These are phyloP conservation scores for Nyctalus aviator DNA, from an alignment of 2,797 vertebrate species.

Conservation along the genomic window DNA sequence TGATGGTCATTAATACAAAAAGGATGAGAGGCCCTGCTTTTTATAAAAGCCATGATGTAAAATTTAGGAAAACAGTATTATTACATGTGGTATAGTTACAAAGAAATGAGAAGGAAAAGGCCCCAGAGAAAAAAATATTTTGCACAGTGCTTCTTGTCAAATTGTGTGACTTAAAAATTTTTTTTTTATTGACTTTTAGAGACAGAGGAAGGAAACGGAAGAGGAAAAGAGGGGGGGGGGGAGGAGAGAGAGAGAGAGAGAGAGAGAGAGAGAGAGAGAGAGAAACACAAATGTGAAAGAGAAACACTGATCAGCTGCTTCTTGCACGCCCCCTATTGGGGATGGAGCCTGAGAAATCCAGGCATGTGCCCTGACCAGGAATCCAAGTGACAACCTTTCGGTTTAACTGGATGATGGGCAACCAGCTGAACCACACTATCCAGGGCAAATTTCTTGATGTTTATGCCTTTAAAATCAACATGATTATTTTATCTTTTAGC, in stretches of 20 bases:
- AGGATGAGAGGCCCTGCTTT: slow-evolving; percentile 62
- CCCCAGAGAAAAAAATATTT: slow-evolving; percentile 36
- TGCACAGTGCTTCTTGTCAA: slow-evolving; percentile 71
- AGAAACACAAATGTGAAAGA: not conserved
- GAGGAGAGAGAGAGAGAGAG: too few species aligned
- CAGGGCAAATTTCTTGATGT: not conserved
- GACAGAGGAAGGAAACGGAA: not conserved
- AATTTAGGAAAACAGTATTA: slow-evolving; percentile 42
- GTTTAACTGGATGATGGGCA: not conserved
- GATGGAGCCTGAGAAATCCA: not conserved
- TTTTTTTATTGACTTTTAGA: not conserved
- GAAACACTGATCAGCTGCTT: not conserved
- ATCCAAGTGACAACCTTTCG: not conserved
- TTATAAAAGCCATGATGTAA: slow-evolving; percentile 42
- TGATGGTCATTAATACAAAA: slow-evolving; percentile 65
- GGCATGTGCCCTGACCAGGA: not conserved
- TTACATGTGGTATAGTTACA: slow-evolving; percentile 44
- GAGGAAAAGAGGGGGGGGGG: not conserved
- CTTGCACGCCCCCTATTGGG: not conserved
- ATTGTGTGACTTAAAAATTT: not conserved
- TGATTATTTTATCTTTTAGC: slow-evolving; percentile 68
- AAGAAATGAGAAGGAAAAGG: slow-evolving; percentile 47
- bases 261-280: too few species aligned
- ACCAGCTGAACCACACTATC: not conserved
- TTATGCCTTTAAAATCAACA: slow-evolving; percentile 51